phyloP scores from a whole-genome alignment of 2,888 invertebrate genomes.

The Endomychus coccineus region DNA sequence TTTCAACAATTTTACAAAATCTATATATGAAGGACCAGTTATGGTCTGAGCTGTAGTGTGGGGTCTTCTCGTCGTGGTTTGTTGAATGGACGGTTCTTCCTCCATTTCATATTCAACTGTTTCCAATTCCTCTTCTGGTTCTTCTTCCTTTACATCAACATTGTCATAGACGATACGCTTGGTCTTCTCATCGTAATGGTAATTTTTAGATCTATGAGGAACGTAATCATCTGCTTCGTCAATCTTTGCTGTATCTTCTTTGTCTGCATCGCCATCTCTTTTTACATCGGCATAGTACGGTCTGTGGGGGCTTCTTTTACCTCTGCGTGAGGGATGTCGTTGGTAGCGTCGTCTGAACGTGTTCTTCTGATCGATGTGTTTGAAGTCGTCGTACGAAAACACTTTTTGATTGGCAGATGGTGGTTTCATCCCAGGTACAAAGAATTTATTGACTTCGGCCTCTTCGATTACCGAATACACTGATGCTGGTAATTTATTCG shows the following conservation, averaged over 20 bases:
- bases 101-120: conserved; percentile 31
- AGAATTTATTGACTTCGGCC: conserved; percentile 32
- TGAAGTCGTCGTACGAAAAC: conserved; percentile 22
- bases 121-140: conserved; percentile 26
- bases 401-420: conserved; percentile 31
- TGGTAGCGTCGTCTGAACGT: conserved; percentile 4
- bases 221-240: conserved; percentile 38
- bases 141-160: conserved; percentile 15
- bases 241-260: conserved; percentile 12
- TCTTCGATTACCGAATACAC: conserved; percentile 13
- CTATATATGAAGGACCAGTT: conserved; percentile 32
- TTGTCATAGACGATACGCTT: conserved; percentile 37
- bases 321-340: conserved; percentile 17
- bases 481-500: conserved; percentile 11
- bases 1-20: conserved; percentile 35
- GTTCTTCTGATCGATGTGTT: conserved; percentile 3
- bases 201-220: conserved; percentile 38
- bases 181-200: conserved; percentile 39
- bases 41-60: conserved; percentile 27
- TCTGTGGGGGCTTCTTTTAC: conserved; percentile 28
- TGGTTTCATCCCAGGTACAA: conserved; percentile 39
- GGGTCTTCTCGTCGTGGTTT: conserved; percentile 9
- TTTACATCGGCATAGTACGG: conserved; percentile 32
- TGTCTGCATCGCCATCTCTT: conserved; percentile 27
- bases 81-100: conserved; percentile 24